phyloP scores from a whole-genome alignment of 2,888 invertebrate genomes.

The Cordilura impudica region DNA sequence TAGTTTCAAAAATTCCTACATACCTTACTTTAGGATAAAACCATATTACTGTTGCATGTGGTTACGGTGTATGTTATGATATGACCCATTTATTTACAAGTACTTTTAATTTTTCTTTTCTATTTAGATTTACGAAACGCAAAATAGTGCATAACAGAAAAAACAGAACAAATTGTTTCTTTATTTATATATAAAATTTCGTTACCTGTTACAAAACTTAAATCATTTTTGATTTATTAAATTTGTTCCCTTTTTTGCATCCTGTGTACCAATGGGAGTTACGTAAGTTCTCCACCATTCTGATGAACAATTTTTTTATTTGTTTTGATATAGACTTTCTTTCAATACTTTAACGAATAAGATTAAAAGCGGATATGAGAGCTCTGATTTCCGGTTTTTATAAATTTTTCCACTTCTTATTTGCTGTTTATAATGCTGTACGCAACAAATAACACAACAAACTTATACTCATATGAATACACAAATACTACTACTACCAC shows the following conservation, averaged over 20 bases:
- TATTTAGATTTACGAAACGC: too few relatives aligned
- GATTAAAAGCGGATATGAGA: constrained; percentile 60
- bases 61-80: too few relatives aligned
- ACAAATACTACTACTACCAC: neutral
- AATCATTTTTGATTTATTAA: constrained; percentile 63
- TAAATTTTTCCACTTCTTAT: constrained; percentile 5
- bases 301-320: neutral
- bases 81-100: too few relatives aligned
- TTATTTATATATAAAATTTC: too few relatives aligned
- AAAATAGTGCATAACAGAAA: too few relatives aligned
- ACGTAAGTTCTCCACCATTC: neutral
- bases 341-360: constrained; percentile 59
- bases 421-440: constrained; percentile 10
- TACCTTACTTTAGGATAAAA: too few relatives aligned
- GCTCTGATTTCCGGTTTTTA: constrained; percentile 47
- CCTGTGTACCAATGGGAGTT: neutral
- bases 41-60: too few relatives aligned
- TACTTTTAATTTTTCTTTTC: too few relatives aligned
- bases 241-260: constrained; percentile 22
- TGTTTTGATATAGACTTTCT: constrained; percentile 29
- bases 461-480: neutral
- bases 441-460: constrained; percentile 8
- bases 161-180: too few relatives aligned
- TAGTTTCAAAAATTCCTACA: too few relatives aligned
- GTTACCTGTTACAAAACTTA: too few relatives aligned